phyloP scores from a whole-genome alignment of 1,140 invertebrate species.

The Schlechtendalia chinensis region DNA sequence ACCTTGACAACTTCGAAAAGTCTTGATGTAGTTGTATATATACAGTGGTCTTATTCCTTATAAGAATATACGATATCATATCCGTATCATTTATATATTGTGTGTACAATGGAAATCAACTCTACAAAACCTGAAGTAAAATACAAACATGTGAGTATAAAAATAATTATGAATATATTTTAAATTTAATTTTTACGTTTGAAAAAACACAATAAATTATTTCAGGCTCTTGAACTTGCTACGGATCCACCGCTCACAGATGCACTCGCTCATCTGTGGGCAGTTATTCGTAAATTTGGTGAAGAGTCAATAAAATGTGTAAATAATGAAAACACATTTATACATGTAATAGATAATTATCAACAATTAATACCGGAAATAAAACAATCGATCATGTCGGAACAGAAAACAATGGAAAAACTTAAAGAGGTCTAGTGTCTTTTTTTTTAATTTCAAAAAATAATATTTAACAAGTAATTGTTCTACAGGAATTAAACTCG shows the following conservation, averaged over 20 bases:
- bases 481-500: constrained; percentile 7
- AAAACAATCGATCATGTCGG: constrained; percentile 28
- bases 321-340: neutral
- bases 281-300: neutral
- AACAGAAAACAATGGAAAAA: constrained; percentile 13
- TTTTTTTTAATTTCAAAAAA: neutral
- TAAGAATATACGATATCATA: neutral
- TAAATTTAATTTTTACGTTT: neutral
- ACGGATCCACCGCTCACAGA: constrained; percentile 23
- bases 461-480: neutral
- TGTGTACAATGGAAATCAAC: neutral
- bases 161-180: neutral
- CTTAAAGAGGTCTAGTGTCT: constrained; percentile 6
- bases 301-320: constrained; percentile 12
- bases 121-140: neutral
- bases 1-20: constrained; percentile 27
- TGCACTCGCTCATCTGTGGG: constrained; percentile 20
- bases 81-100: neutral
- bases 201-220: neutral
- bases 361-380: constrained; percentile 31
- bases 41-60: neutral
- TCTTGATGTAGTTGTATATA: no score
- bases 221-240: constrained; percentile 17
- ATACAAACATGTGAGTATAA: constrained; percentile 16
- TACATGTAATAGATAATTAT: constrained; percentile 13